Evolutionary conservation across 2,888 invertebrate species (phyloP).

Genomic region (Cephus pulcher): DNA sequence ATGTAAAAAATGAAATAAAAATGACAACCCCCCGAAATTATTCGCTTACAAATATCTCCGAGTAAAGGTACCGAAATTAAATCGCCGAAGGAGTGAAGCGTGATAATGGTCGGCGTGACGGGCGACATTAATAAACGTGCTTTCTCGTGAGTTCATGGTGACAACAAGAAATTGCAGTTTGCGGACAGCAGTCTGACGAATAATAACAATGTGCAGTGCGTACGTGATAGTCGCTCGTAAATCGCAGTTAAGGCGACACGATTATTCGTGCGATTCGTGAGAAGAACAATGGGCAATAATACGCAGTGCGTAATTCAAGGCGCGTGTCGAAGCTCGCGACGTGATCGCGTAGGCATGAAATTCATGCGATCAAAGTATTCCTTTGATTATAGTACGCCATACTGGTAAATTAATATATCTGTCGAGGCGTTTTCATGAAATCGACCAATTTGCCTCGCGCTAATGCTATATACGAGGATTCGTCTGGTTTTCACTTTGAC

Average conservation of each 20-base stretch:
- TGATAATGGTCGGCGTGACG: not conserved
- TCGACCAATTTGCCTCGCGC: not conserved
- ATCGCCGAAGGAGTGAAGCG: not conserved
- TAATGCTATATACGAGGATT: not conserved
- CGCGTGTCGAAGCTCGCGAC: not conserved
- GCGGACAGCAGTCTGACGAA: conserved; percentile 28
- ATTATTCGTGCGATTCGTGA: not conserved
- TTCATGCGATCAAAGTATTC: not conserved
- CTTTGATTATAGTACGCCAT: not conserved
- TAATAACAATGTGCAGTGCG: conserved; percentile 29
- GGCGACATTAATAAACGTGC: not conserved
- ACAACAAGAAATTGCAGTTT: conserved; percentile 34
- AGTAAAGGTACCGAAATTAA: not conserved
- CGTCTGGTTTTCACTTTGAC: not conserved
- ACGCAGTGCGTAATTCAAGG: not conserved
- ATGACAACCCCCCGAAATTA: not conserved
- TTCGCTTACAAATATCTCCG: not conserved
- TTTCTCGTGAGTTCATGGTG: not conserved
- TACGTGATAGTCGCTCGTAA: not conserved
- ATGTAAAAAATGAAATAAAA: not conserved
- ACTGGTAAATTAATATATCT: not conserved
- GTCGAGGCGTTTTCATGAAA: not conserved
- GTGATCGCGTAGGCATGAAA: not conserved
- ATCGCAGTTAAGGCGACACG: not conserved
- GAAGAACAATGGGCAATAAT: not conserved